Evolutionary conservation across 2,888 invertebrate species (phyloP).

Genomic region (Keiferia lycopersicella): DNA sequence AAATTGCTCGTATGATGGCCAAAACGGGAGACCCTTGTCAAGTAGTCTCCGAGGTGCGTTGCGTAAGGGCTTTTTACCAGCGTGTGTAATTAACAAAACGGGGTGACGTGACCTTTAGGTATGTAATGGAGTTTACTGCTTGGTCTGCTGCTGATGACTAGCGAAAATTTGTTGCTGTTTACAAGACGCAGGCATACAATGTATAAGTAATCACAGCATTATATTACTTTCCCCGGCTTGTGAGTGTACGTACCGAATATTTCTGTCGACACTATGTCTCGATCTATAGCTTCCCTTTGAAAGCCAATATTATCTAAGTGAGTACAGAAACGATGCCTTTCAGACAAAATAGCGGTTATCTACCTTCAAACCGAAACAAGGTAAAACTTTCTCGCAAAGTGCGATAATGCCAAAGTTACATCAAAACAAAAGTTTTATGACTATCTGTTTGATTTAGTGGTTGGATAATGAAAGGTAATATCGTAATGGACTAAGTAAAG

Average conservation of each 20-base stretch:
- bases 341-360: neutral
- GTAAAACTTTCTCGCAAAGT: conserved; percentile 15
- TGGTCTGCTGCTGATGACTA: conserved; percentile 7
- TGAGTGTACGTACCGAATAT: neutral
- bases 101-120: conserved; percentile 11
- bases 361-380: conserved; percentile 13
- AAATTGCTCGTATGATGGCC: conserved; percentile 69
- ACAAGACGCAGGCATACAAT: neutral
- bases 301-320: neutral
- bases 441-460: conserved; percentile 53
- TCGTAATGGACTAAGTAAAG: conserved; percentile 55
- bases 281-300: neutral
- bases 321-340: conserved; percentile 1
- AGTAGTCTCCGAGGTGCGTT: conserved; percentile 36
- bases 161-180: too few species aligned
- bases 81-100: conserved; percentile 19
- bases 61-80: conserved; percentile 15
- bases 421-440: conserved; percentile 28
- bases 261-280: neutral
- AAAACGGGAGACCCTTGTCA: conserved; percentile 62
- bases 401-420: conserved; percentile 22
- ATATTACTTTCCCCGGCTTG: neutral
- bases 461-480: conserved; percentile 55
- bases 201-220: neutral
- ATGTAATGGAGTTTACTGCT: conserved; percentile 11